A percentile compares a stretch with the other conserved stretches of the same genome.
Evolutionary conservation across 2,888 invertebrate species (phyloP).

Genomic region (Agapetus fuscipes): DNA sequence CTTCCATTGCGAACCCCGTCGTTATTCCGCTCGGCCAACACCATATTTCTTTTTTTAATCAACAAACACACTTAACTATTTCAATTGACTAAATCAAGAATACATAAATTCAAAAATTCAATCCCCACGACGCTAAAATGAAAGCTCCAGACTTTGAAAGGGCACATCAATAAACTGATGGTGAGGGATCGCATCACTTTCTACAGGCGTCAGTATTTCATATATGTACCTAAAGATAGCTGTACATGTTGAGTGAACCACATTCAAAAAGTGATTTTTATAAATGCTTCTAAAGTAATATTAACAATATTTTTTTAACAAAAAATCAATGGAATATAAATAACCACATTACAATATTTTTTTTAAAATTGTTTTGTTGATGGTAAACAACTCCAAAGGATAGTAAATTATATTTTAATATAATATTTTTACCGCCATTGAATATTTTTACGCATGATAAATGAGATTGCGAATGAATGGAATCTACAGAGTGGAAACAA

Average conservation of each 20-base stretch:
- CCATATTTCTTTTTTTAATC: conserved; percentile 52
- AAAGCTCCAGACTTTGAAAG: conserved; percentile 7
- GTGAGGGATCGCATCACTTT: conserved; percentile 8
- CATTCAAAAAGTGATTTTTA: too few relatives aligned
- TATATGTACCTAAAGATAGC: too few relatives aligned
- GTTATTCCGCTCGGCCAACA: conserved; percentile 78
- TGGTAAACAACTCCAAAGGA: too few relatives aligned
- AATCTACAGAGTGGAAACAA: too few relatives aligned
- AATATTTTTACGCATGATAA: not conserved
- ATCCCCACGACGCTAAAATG: conserved; percentile 6
- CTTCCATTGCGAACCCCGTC: conserved; percentile 78
- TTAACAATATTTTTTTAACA: too few relatives aligned
- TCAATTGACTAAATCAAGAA: not conserved
- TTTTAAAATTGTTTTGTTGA: too few relatives aligned
- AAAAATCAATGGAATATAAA: too few relatives aligned
- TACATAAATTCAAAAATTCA: not conserved
- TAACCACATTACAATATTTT: too few relatives aligned
- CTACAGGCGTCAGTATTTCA: conserved; percentile 11
- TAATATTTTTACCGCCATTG: conserved; percentile 4
- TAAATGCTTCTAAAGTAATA: too few relatives aligned
- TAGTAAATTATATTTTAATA: too few relatives aligned
- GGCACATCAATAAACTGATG: conserved; percentile 15
- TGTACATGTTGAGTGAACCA: too few relatives aligned
- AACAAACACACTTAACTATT: conserved; percentile 20
- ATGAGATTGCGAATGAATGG: too few relatives aligned